Evolutionary conservation across 2,113 vertebrate species (phyloP).

Genomic region (Otocyon megalotis): DNA sequence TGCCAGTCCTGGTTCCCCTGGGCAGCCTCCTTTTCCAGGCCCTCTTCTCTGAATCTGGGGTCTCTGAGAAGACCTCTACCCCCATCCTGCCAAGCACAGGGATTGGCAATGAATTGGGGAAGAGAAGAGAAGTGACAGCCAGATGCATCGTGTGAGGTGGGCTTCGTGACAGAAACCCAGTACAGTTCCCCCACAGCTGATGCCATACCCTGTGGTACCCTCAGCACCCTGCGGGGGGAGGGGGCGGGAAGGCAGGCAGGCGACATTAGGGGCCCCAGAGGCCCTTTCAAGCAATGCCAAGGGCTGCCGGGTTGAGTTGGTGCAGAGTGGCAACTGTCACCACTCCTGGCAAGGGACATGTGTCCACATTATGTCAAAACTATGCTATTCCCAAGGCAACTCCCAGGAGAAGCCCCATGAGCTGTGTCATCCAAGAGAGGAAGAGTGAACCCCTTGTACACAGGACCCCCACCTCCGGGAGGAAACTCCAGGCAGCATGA

Average conservation of each 20-base stretch:
- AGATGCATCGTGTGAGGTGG: not conserved
- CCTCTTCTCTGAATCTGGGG: not conserved
- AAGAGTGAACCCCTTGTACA: not conserved
- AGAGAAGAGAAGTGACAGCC: not conserved
- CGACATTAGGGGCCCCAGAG: not conserved
- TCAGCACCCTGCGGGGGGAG: not conserved
- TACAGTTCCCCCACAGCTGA: not conserved
- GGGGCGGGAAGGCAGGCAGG: not conserved
- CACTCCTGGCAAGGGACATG: slow-evolving; percentile 77
- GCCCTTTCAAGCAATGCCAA: slow-evolving; percentile 75
- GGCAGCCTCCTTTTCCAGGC: not conserved
- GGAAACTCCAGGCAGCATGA: not conserved
- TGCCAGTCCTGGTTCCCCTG: not conserved
- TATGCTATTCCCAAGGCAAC: slow-evolving; percentile 81
- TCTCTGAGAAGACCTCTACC: not conserved
- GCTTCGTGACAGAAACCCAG: not conserved
- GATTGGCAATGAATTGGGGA: not conserved
- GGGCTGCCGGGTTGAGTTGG: slow-evolving; percentile 55
- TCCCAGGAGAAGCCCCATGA: slow-evolving; percentile 77
- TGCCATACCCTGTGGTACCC: not conserved
- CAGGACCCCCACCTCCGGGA: not conserved
- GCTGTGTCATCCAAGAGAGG: slow-evolving; percentile 68
- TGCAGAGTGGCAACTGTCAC: slow-evolving; percentile 85
- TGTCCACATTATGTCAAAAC: slow-evolving; percentile 82
- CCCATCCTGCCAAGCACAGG: not conserved